phyloP scores from a whole-genome alignment of 2,113 vertebrate species.

The Hyaena hyaena region DNA sequence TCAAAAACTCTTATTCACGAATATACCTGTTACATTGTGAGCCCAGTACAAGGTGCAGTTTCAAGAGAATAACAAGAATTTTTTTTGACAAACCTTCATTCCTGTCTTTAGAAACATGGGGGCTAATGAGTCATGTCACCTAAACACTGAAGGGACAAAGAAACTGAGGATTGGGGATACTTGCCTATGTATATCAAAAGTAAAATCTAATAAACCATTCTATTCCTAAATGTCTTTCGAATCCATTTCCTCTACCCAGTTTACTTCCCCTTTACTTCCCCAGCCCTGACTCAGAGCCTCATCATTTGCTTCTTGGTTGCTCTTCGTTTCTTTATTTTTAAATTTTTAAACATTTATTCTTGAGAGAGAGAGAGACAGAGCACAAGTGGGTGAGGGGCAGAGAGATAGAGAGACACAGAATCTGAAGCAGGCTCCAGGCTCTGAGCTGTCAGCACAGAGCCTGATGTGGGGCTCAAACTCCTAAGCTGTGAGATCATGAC shows the following conservation, averaged over 20 bases:
- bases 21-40: not conserved
- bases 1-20: not conserved
- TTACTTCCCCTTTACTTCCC: not conserved
- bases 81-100: not conserved
- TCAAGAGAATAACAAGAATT: conserved; percentile 54
- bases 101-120: not conserved
- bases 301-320: not conserved
- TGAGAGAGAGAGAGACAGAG: no score
- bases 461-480: no score
- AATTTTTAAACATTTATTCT: no score
- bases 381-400: no score
- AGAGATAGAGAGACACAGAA: no score
- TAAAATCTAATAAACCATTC: not conserved
- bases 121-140: not conserved
- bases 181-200: not conserved
- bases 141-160: not conserved
- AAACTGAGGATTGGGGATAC: not conserved
- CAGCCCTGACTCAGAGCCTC: not conserved
- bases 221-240: not conserved
- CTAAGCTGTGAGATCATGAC: no score
- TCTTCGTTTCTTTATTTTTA: not conserved
- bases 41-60: not conserved
- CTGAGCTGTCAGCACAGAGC: no score
- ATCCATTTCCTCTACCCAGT: not conserved
- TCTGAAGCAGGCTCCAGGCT: no score